Conservation (phyloP, 2,888 invertebrate species). For the Noctua pronuba region DNA sequence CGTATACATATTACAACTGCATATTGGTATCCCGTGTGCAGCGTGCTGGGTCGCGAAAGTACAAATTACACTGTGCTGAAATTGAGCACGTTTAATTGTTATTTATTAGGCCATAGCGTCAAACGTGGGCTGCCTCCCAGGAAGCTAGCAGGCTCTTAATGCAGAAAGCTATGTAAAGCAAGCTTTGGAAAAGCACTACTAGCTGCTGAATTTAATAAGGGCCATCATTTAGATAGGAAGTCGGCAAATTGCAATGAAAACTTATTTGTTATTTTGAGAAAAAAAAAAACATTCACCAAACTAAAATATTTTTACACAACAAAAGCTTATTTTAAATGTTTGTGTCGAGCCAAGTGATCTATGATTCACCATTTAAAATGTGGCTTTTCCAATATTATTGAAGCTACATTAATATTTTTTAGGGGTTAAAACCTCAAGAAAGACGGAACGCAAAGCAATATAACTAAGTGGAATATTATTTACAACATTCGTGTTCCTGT, state of each 20-base stretch:
- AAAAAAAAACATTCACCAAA: background rate
- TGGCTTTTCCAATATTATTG: too few species aligned
- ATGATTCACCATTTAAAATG: too few species aligned
- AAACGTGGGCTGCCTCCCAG: conserved; percentile 34
- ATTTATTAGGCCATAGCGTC: conserved; percentile 39
- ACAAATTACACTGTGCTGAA: conserved; percentile 30
- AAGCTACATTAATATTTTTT: too few species aligned
- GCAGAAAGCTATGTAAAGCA: background rate
- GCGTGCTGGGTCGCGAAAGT: background rate
- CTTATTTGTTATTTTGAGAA: background rate
- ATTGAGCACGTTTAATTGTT: conserved; percentile 46
- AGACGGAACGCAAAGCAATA: too few species aligned
- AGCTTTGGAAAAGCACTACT: background rate
- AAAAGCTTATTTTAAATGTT: too few species aligned
- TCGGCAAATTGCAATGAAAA: background rate
- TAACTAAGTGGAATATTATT: background rate
- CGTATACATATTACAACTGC: background rate
- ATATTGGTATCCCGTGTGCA: background rate
- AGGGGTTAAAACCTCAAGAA: too few species aligned
- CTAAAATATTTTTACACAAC: background rate
- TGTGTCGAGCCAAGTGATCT: too few species aligned
- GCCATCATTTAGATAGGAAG: background rate
- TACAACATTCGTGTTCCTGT: background rate
- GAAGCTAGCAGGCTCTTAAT: conserved; percentile 3
- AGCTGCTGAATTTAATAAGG: background rate